Percentiles rank a stretch among this genome's conserved stretches.
Conservation (phyloP, 2,888 invertebrate genomes). For the Pyrochroa serraticornis region DNA sequence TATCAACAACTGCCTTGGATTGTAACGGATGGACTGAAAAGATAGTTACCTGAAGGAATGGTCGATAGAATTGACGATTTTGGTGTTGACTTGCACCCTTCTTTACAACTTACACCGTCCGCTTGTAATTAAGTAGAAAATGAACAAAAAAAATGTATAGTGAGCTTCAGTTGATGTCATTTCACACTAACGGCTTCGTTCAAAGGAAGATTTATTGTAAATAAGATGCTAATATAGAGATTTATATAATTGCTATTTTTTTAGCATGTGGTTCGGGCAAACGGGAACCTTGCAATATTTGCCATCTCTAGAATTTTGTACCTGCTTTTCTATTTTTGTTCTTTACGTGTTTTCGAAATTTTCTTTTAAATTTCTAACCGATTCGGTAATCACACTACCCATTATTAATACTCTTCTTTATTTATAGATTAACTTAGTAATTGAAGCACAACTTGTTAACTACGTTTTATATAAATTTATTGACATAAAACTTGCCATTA, state of each 20-base stretch:
- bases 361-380: conserved; percentile 6
- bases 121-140: conserved; percentile 18
- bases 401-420: conserved; percentile 3
- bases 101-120: conserved; percentile 31
- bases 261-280: conserved; percentile 47
- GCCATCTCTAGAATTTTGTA: conserved; percentile 31
- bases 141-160: conserved; percentile 13
- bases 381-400: conserved; percentile 1
- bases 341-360: conserved; percentile 6
- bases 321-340: conserved; percentile 27
- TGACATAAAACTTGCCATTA: conserved; percentile 36
- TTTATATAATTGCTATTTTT: conserved; percentile 35
- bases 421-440: background rate
- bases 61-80: conserved; percentile 10
- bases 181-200: conserved; percentile 26
- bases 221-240: conserved; percentile 34
- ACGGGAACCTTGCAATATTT: conserved; percentile 50
- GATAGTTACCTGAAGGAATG: conserved; percentile 37
- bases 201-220: conserved; percentile 30
- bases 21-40: conserved; percentile 38
- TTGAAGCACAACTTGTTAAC: conserved; percentile 28
- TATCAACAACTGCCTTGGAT: conserved; percentile 39
- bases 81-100: conserved; percentile 24
- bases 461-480: conserved; percentile 21
- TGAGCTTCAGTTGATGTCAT: conserved; percentile 22